phyloP scores from a whole-genome alignment of 2,113 vertebrate species.

The Elaphurus davidianus region DNA sequence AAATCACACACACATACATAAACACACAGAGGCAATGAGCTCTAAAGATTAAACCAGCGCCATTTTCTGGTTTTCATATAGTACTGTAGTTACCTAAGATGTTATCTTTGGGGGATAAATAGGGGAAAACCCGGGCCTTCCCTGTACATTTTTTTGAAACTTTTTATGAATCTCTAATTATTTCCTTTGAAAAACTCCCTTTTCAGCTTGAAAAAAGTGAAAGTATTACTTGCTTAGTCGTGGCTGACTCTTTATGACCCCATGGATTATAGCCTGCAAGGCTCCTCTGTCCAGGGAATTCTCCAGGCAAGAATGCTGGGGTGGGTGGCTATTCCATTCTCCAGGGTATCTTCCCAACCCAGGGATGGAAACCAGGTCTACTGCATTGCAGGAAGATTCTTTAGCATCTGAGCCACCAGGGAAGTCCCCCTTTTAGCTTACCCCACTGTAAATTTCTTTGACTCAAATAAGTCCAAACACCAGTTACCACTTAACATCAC shows the following conservation, averaged over 20 bases:
- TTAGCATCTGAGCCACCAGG: neutral
- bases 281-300: neutral
- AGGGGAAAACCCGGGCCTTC: neutral
- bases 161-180: neutral
- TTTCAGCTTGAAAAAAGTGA: neutral
- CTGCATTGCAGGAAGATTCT: neutral
- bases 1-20: neutral
- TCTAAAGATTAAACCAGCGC: neutral
- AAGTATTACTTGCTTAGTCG: neutral
- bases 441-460: neutral
- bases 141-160: neutral
- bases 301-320: neutral
- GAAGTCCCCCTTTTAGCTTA: neutral
- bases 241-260: neutral
- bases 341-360: neutral
- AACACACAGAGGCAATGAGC: neutral
- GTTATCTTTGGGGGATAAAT: neutral
- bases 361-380: neutral
- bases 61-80: conserved; percentile 5
- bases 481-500: neutral
- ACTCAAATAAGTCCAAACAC: neutral
- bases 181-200: neutral
- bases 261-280: neutral
- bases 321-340: neutral
- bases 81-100: neutral